Conservation (phyloP, 2,888 invertebrate genomes). For the Alitta virens region DNA sequence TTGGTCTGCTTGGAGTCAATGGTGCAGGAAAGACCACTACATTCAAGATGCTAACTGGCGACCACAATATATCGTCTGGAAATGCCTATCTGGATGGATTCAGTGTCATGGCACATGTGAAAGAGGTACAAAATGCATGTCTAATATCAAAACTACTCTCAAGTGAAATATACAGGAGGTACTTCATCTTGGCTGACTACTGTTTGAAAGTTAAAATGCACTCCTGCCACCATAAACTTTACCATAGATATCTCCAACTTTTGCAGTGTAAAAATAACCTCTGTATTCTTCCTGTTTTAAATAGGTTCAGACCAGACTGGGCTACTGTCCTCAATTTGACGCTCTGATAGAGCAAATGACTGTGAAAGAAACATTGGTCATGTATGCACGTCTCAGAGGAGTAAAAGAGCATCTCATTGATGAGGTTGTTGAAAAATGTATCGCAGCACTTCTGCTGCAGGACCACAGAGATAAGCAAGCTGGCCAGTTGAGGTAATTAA, state of each 20-base stretch:
- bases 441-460: conserved; percentile 20
- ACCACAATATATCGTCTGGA: conserved; percentile 69
- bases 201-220: too few relatives aligned
- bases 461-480: conserved; percentile 35
- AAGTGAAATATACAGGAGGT: too few relatives aligned
- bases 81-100: conserved; percentile 67
- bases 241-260: too few relatives aligned
- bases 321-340: conserved; percentile 67
- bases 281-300: too few relatives aligned
- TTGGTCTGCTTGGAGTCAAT: conserved; percentile 68
- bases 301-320: conserved; percentile 71
- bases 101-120: conserved; percentile 38
- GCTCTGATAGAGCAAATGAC: conserved; percentile 35
- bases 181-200: too few relatives aligned
- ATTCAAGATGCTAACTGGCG: conserved; percentile 75
- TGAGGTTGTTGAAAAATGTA: conserved; percentile 18
- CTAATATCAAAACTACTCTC: too few relatives aligned
- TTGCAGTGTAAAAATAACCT: too few relatives aligned
- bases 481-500: conserved; percentile 26
- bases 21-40: conserved; percentile 68
- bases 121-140: too few relatives aligned
- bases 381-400: conserved; percentile 30
- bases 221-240: too few relatives aligned
- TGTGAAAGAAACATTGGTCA: conserved; percentile 28
- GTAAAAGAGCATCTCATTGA: conserved; percentile 19